These are phyloP conservation scores for Xenopus tropicalis DNA, from an alignment of 2,113 vertebrate genomes.

Conservation along the genomic window UCB_Xtro_10.0 CM004448.2:30060001-30060500, in stretches of 20 bases:
- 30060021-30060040: no score
- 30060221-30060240: conserved; percentile 40
- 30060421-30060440: no score
- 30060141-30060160: conserved; percentile 25
- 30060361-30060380: conserved; percentile 19
- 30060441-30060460: no score
- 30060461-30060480: no score
- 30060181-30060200: conserved; percentile 21
- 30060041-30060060: no score
- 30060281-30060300: conserved; percentile 31
- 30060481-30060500: no score
- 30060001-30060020: no score
- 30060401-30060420: no score
- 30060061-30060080: no score
- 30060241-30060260: conserved; percentile 44
- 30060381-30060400: background rate
- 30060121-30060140: background rate
- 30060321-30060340: conserved; percentile 16
- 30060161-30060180: conserved; percentile 19
- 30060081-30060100: background rate
- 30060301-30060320: conserved; percentile 23
- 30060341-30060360: conserved; percentile 16
- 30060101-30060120: conserved; percentile 5
- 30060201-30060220: conserved; percentile 43
- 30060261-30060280: conserved; percentile 43